Evolutionary conservation across 1,140 invertebrate species (phyloP).

Genomic region (Protaetia brevitarsis): DNA sequence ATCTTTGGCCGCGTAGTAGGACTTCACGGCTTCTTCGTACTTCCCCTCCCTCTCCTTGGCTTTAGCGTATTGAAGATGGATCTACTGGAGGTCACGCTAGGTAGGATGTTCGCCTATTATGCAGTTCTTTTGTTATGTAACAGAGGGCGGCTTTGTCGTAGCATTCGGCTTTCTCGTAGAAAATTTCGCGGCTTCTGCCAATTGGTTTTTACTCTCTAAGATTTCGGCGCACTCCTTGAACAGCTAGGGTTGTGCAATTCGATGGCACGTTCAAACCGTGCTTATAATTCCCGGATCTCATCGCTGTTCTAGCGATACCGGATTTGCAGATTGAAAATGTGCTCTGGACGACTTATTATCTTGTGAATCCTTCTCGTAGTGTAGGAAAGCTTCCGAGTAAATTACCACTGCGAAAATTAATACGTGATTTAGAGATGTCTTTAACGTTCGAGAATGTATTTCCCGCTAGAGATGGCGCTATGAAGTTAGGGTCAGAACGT

Average conservation of each 20-base stretch:
- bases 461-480: too few relatives aligned
- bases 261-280: slow-evolving; percentile 76
- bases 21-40: slow-evolving; percentile 84
- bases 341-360: slow-evolving; percentile 52
- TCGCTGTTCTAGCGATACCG: slow-evolving; percentile 88
- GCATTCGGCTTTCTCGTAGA: slow-evolving; percentile 88
- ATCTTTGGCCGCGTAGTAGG: slow-evolving; percentile 89
- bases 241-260: slow-evolving; percentile 62
- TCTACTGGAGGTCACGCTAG: slow-evolving; percentile 83
- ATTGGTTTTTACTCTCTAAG: slow-evolving; percentile 84
- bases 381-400: slow-evolving; percentile 74
- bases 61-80: slow-evolving; percentile 93
- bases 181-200: slow-evolving; percentile 67
- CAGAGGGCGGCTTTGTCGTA: slow-evolving; percentile 90
- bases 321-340: slow-evolving; percentile 72
- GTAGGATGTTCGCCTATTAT: slow-evolving; percentile 90
- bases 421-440: too few relatives aligned
- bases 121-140: slow-evolving; percentile 94
- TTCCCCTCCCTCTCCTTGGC: slow-evolving; percentile 93
- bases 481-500: too few relatives aligned
- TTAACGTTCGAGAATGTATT: too few relatives aligned
- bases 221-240: slow-evolving; percentile 92
- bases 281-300: slow-evolving; percentile 87
- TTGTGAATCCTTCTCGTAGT: slow-evolving; percentile 73
- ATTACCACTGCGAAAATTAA: slow-evolving; percentile 69